These are phyloP conservation scores for Ciconia stormi DNA, from an alignment of 2,113 vertebrate genomes.

Conservation along the genomic window DNA sequence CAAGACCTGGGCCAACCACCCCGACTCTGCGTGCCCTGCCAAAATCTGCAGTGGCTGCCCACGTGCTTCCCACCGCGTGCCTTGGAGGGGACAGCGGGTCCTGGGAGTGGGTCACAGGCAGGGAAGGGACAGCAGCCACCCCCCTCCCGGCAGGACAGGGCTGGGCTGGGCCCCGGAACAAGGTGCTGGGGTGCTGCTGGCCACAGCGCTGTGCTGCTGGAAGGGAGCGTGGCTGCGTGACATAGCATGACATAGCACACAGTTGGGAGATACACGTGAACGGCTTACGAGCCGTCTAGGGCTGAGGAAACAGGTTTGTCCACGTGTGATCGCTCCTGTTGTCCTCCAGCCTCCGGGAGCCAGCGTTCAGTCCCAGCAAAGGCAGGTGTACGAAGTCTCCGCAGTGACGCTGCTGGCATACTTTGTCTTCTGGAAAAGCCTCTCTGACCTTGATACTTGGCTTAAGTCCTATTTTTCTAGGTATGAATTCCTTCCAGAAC, in stretches of 20 bases:
- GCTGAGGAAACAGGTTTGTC: background rate
- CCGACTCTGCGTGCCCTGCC: no score
- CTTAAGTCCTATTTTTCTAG: background rate
- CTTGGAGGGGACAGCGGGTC: background rate
- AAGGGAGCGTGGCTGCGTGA: accelerated
- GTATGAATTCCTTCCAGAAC: background rate
- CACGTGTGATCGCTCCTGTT: accelerated
- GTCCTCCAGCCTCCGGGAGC: background rate
- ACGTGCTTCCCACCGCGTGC: accelerated
- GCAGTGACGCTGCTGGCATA: background rate
- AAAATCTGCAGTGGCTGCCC: accelerated
- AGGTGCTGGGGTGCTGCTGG: background rate
- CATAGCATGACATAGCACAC: accelerated
- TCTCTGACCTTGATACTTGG: background rate
- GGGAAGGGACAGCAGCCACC: background rate
- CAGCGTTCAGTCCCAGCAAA: accelerated
- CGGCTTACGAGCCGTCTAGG: accelerated
- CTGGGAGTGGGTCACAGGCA: background rate
- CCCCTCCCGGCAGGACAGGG: background rate
- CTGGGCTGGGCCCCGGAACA: background rate
- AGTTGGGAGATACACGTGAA: accelerated
- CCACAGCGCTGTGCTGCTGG: background rate
- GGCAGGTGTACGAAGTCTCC: background rate
- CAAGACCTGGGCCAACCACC: background rate
- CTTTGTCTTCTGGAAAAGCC: background rate